A percentile compares a stretch with the other conserved stretches of the same genome.
These are phyloP conservation scores for Venturia canescens DNA, from an alignment of 1,140 invertebrate genomes.

Conservation along the genomic window DNA sequence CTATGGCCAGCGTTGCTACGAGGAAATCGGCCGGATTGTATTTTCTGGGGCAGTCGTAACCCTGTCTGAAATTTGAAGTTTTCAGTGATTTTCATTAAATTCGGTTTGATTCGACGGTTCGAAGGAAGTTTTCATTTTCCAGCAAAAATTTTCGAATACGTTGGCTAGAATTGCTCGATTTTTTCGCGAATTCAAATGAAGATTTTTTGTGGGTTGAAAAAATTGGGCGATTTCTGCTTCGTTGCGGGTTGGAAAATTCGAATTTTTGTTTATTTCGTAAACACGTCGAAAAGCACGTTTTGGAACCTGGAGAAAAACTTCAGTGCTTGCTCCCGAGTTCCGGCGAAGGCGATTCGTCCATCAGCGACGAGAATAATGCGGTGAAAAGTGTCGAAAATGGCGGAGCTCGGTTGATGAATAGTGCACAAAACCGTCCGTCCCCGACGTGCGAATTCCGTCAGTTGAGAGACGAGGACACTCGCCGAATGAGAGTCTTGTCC, in stretches of 20 bases:
- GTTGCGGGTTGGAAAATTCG: too few relatives aligned
- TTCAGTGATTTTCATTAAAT: not conserved
- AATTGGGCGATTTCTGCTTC: too few relatives aligned
- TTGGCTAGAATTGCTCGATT: too few relatives aligned
- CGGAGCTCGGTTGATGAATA: slow-evolving; percentile 98
- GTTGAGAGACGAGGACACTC: slow-evolving; percentile 87
- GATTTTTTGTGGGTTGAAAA: too few relatives aligned
- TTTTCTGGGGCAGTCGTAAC: slow-evolving; percentile 87
- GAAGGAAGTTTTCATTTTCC: too few relatives aligned
- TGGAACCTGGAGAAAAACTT: slow-evolving; percentile 86
- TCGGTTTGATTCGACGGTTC: too few relatives aligned
- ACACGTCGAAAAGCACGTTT: slow-evolving; percentile 2
- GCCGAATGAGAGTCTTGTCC: slow-evolving; percentile 96
- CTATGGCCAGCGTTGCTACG: slow-evolving; percentile 89
- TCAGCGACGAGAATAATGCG: slow-evolving; percentile 91
- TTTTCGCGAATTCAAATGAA: too few relatives aligned
- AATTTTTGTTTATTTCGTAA: slow-evolving; percentile 19
- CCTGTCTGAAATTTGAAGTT: slow-evolving; percentile 79
- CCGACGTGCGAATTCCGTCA: slow-evolving; percentile 81
- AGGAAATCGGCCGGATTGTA: slow-evolving; percentile 97
- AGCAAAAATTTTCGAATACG: too few relatives aligned
- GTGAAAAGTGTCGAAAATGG: slow-evolving; percentile 93
- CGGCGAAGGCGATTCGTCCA: slow-evolving; percentile 92
- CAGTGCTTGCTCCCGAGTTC: slow-evolving; percentile 84
- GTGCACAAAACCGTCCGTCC: slow-evolving; percentile 95